Evolutionary conservation across 30 jellyfish, hydroid and myxozoan species (phyloP).

Genomic region (Hydractinia echinata): DNA sequence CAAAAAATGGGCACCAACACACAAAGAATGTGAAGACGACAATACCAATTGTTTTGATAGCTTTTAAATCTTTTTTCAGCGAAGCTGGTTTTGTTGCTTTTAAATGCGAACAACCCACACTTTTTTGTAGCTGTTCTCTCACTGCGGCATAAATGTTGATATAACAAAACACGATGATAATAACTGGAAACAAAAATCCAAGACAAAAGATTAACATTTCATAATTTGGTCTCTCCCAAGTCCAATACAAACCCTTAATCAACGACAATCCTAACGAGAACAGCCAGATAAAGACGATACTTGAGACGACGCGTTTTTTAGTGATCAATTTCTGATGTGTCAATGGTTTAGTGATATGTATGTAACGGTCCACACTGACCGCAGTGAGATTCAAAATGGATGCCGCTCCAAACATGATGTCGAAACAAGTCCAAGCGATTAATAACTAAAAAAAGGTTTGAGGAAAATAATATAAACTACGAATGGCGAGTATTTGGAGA

Average conservation of each 20-base stretch:
- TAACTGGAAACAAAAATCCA: conserved; percentile 52
- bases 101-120: background rate
- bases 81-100: background rate
- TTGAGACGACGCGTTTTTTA: conserved; percentile 28
- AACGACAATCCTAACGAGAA: conserved; percentile 37
- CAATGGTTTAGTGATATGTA: conserved; percentile 38
- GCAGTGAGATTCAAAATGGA: conserved; percentile 64
- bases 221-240: conserved; percentile 45
- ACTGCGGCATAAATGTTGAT: conserved; percentile 38
- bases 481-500: too few relatives aligned
- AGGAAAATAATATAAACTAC: too few relatives aligned
- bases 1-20: conserved; percentile 75
- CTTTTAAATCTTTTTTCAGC: conserved; percentile 46
- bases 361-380: conserved; percentile 60
- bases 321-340: conserved; percentile 40
- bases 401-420: conserved; percentile 60
- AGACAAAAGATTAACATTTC: conserved; percentile 41
- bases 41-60: conserved; percentile 41
- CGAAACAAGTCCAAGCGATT: conserved; percentile 33
- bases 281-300: conserved; percentile 40
- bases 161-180: conserved; percentile 43
- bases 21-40: conserved; percentile 41
- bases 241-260: conserved; percentile 37
- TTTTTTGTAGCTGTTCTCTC: conserved; percentile 30
- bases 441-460: background rate